phyloP scores from a whole-genome alignment of 2,888 invertebrate species.

The Eledone cirrhosa region DNA sequence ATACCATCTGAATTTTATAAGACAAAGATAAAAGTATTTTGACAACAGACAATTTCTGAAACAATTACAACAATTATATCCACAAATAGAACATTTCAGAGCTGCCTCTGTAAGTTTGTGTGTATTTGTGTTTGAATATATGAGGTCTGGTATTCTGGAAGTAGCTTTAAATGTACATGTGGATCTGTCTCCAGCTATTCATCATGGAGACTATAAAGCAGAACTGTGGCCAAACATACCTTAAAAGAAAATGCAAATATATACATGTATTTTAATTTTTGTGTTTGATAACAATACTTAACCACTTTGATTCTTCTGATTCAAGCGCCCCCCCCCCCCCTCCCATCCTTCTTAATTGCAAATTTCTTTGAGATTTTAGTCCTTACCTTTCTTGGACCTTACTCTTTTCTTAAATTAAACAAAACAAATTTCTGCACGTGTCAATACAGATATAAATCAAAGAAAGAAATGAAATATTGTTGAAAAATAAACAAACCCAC shows the following conservation, averaged over 20 bases:
- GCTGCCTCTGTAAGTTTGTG: slow-evolving; percentile 8
- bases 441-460: slow-evolving; percentile 8
- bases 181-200: background rate
- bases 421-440: slow-evolving; percentile 14
- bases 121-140: background rate
- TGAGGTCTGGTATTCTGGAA: background rate
- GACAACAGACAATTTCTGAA: background rate
- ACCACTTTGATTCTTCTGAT: background rate
- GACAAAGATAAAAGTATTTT: background rate
- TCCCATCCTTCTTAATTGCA: too few relatives aligned
- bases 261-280: background rate
- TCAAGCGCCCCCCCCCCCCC: background rate
- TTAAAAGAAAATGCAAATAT: too few relatives aligned
- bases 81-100: background rate
- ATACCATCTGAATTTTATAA: background rate
- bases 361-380: background rate
- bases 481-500: background rate
- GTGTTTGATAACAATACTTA: slow-evolving; percentile 10
- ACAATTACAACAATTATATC: background rate
- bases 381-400: background rate
- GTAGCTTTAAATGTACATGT: slow-evolving; percentile 3
- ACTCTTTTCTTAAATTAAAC: background rate
- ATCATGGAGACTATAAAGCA: too few relatives aligned
- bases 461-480: background rate
- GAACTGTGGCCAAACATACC: too few relatives aligned